Base-by-base conservation (phyloP, 2,113 vertebrate species). In the Sigmodon hispidus region DNA sequence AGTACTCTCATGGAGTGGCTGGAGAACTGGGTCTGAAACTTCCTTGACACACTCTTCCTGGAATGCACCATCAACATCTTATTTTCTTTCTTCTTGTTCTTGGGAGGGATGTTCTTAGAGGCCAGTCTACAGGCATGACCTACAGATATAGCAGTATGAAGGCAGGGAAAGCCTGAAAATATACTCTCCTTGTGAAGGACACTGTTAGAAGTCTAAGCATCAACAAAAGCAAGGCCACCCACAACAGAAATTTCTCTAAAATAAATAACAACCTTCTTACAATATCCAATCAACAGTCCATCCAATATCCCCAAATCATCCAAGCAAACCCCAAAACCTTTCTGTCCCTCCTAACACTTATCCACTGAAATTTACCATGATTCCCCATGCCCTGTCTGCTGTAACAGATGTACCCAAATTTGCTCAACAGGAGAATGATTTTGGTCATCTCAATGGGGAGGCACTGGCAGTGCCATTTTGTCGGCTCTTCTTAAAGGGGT, bases 1-100 rank as follows among this genome's bases (percentile, higher is more conserved):
- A 29, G 29, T 11, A 3, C 0, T 2, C 9, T 29, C 43, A 17
- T 10, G 0, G 40, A 2, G 7, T 22, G 29, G 57, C 29, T 57
- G 40, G 70, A 61, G 80, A 40, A 19, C 61, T 52, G 15, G 43
- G 17, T 57, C n/a, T 79, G 29, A 26, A 0, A 69, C 10, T 36
- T 21, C 22, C 24, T 72, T 34, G 36, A n/a, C 36, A 11, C 12
- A 4, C 12, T 24, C 34, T 13, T 94, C 19, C 48, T 59, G 55
- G 50, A 11, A 89, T 57, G 40, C 17, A 19, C 3, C 19, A 16
- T 73, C 57, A n/a, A 24, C 3, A 5, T 80, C 22, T 76, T 19
- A 36, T 69, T 61, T 75, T 26, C n/a, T 52, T 88, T 75, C 31
- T 72, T 75, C 31, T 2, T 50, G 10, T 50, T 43, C 34, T 45